These are phyloP conservation scores for Antedon mediterranea DNA, from an alignment of 53 echinoderm and acorn worm genomes.

Conservation along the genomic window DNA sequence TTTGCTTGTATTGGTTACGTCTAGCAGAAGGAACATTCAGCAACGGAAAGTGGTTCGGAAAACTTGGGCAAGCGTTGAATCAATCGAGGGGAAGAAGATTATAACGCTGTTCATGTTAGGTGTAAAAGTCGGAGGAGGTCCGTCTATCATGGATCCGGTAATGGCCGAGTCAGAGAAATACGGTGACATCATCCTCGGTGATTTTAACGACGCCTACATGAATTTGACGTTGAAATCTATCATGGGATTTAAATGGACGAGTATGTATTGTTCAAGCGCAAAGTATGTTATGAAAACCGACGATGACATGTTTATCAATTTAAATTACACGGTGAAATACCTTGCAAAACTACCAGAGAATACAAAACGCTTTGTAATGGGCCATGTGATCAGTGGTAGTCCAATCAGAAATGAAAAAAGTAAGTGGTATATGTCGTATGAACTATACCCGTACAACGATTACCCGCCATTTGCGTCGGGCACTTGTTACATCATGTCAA, in stretches of 20 bases:
- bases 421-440: slow-evolving; percentile 38
- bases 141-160: neutral
- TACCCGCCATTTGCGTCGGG: slow-evolving; percentile 50
- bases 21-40: slow-evolving; percentile 11
- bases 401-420: slow-evolving; percentile 11
- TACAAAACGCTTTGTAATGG: slow-evolving; percentile 11
- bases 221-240: slow-evolving; percentile 44
- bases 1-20: slow-evolving; percentile 30
- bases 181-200: slow-evolving; percentile 36
- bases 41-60: slow-evolving; percentile 27
- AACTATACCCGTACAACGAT: slow-evolving; percentile 6
- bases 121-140: neutral
- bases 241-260: slow-evolving; percentile 47
- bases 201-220: slow-evolving; percentile 35
- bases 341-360: slow-evolving; percentile 1
- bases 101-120: slow-evolving; percentile 33
- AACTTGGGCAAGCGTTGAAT: slow-evolving; percentile 31
- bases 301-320: slow-evolving; percentile 41
- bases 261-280: slow-evolving; percentile 23
- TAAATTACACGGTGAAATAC: slow-evolving; percentile 18
- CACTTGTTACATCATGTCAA: slow-evolving; percentile 33
- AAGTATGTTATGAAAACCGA: slow-evolving; percentile 46
- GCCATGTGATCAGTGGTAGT: slow-evolving; percentile 13
- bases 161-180: slow-evolving; percentile 11
- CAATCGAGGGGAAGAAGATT: slow-evolving; percentile 15